phyloP scores from a whole-genome alignment of 2,797 vertebrate species.

The Etheostoma perlongum region DNA sequence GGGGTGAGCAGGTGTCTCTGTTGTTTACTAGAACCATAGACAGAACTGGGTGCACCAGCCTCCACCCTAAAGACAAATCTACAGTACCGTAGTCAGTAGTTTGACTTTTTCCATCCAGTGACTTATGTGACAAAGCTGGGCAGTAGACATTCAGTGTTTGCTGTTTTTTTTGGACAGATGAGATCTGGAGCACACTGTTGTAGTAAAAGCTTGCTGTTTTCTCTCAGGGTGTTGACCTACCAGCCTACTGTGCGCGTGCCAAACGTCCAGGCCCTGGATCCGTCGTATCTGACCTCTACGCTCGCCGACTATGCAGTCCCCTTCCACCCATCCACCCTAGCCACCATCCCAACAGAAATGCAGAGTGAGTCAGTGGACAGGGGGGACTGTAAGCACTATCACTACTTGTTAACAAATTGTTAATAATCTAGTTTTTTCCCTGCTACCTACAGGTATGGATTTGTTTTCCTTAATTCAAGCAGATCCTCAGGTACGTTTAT shows the following conservation, averaged over 20 bases:
- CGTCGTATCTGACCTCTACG: slow-evolving; percentile 89
- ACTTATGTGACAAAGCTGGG: not conserved
- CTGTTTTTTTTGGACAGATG: not conserved
- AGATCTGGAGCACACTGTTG: not conserved
- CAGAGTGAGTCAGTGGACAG: slow-evolving; percentile 86
- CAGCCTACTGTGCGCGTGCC: slow-evolving; percentile 92
- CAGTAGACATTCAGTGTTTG: not conserved
- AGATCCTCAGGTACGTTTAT: slow-evolving; percentile 91
- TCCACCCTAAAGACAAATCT: not conserved
- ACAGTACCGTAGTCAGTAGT: not conserved
- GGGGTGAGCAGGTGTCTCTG: slow-evolving; percentile 85
- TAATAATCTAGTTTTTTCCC: slow-evolving; percentile 18
- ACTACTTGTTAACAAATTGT: accelerated
- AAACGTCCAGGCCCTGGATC: slow-evolving; percentile 88
- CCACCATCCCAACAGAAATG: slow-evolving; percentile 92
- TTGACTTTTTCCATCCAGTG: not conserved
- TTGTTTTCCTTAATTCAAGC: slow-evolving; percentile 96
- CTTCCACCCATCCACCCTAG: slow-evolving; percentile 92
- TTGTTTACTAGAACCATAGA: too few relatives aligned
- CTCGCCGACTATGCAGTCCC: slow-evolving; percentile 93
- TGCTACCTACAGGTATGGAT: slow-evolving; percentile 89
- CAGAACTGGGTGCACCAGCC: not conserved
- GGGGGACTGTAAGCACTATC: not conserved
- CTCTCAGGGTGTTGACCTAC: slow-evolving; percentile 91
- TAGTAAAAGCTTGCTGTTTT: not conserved